These are phyloP conservation scores for Microplitis demolitor DNA, from an alignment of 1,140 invertebrate species.

Conservation along the genomic window DNA sequence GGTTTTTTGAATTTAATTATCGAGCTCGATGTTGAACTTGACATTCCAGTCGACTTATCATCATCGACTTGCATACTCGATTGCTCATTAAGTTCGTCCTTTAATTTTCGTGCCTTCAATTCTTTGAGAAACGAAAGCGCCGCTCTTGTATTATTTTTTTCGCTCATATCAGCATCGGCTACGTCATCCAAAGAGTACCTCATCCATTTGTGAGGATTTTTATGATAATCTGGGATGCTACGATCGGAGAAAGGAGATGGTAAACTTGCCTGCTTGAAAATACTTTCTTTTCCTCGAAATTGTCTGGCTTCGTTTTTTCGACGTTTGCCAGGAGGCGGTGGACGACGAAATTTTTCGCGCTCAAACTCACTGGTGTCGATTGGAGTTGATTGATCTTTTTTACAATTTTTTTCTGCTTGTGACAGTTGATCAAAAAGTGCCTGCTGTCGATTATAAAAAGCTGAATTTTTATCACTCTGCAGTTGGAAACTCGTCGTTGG, in stretches of 20 bases:
- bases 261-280: slow-evolving; percentile 73
- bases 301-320: slow-evolving; percentile 58
- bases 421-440: slow-evolving; percentile 52
- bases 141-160: slow-evolving; percentile 72
- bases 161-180: slow-evolving; percentile 72
- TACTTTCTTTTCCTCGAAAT: slow-evolving; percentile 74
- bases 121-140: slow-evolving; percentile 73
- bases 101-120: slow-evolving; percentile 64
- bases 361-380: slow-evolving; percentile 27
- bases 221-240: slow-evolving; percentile 70
- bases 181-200: slow-evolving; percentile 78
- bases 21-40: slow-evolving; percentile 34
- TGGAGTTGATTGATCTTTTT: slow-evolving; percentile 47
- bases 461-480: slow-evolving; percentile 22
- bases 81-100: slow-evolving; percentile 38
- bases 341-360: neutral
- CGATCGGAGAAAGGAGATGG: slow-evolving; percentile 64
- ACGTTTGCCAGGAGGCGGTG: slow-evolving; percentile 4
- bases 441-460: slow-evolving; percentile 46
- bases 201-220: slow-evolving; percentile 78
- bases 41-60: slow-evolving; percentile 39
- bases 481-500: slow-evolving; percentile 4
- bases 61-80: slow-evolving; percentile 42
- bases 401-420: slow-evolving; percentile 42
- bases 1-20: slow-evolving; percentile 40